Conservation (phyloP, 2,797 vertebrate genomes). For the Melanotaenia maccullochi region DNA sequence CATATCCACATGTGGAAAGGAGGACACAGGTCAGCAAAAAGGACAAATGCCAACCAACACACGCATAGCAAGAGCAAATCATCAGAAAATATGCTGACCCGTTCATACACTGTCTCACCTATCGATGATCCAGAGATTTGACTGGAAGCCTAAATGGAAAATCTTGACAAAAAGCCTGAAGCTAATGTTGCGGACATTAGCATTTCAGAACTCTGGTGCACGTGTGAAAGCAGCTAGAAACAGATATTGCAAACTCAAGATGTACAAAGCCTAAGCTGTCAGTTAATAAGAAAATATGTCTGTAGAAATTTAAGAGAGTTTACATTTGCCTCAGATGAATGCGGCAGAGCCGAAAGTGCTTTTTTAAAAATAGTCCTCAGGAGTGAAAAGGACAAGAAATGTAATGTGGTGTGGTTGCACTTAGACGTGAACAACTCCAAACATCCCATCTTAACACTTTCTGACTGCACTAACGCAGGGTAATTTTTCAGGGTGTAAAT, state of each 20-base stretch:
- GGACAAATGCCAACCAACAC: not conserved
- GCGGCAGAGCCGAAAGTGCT: not conserved
- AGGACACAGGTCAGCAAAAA: no score
- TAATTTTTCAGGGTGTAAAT: slow-evolving; percentile 33
- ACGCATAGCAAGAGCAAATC: not conserved
- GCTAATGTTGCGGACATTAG: not conserved
- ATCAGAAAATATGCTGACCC: not conserved
- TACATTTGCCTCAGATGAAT: slow-evolving; percentile 15
- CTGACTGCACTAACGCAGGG: not conserved
- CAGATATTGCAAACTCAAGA: not conserved
- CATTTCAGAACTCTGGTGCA: not conserved
- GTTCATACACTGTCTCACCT: not conserved
- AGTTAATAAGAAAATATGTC: not conserved
- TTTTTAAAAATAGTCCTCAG: slow-evolving; percentile 6
- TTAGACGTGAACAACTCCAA: slow-evolving; percentile 2
- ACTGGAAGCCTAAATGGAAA: not conserved
- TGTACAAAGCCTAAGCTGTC: not conserved
- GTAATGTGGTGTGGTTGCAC: slow-evolving; percentile 21
- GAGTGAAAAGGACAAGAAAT: not conserved
- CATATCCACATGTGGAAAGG: no score
- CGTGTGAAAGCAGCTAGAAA: not conserved
- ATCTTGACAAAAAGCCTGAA: not conserved
- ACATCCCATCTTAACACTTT: not conserved
- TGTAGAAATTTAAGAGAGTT: slow-evolving; percentile 3
- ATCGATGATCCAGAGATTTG: not conserved